Evolutionary conservation across 1,140 invertebrate species (phyloP).

Genomic region (Pectinophora gossypiella): DNA sequence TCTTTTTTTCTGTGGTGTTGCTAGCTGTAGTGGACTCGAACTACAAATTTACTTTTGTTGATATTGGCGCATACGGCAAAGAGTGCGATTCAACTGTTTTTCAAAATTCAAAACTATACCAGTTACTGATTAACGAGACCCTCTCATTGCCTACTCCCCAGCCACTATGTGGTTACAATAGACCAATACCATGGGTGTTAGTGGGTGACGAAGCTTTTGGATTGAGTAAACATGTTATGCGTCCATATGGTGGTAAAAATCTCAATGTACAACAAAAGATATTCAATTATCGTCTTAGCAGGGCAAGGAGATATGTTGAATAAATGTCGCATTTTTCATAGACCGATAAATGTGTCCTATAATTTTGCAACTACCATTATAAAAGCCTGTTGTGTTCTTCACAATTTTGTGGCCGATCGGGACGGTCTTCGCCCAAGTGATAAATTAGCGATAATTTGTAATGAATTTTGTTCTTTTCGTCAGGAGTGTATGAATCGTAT

Average conservation of each 20-base stretch:
- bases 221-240: not conserved
- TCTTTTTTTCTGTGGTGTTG: constrained; percentile 55
- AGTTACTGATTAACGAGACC: constrained; percentile 21
- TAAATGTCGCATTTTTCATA: constrained; percentile 52
- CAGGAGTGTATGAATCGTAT: too few relatives aligned
- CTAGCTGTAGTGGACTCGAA: constrained; percentile 50
- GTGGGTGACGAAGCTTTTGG: constrained; percentile 7
- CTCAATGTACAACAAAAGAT: not conserved
- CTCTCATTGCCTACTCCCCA: constrained; percentile 27
- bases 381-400: constrained; percentile 46
- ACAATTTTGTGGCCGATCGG: constrained; percentile 46
- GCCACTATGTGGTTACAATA: constrained; percentile 15
- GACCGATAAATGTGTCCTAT: constrained; percentile 36
- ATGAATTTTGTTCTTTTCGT: too few relatives aligned
- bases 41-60: constrained; percentile 42
- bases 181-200: constrained; percentile 1
- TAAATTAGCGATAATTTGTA: too few relatives aligned
- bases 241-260: not conserved
- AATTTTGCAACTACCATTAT: constrained; percentile 36
- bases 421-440: too few relatives aligned
- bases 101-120: constrained; percentile 28
- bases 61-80: constrained; percentile 51
- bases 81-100: constrained; percentile 47
- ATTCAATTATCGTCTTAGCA: constrained; percentile 6
- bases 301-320: constrained; percentile 12